Conservation (phyloP, 2,888 invertebrate species). For the Meta bourneti region DNA sequence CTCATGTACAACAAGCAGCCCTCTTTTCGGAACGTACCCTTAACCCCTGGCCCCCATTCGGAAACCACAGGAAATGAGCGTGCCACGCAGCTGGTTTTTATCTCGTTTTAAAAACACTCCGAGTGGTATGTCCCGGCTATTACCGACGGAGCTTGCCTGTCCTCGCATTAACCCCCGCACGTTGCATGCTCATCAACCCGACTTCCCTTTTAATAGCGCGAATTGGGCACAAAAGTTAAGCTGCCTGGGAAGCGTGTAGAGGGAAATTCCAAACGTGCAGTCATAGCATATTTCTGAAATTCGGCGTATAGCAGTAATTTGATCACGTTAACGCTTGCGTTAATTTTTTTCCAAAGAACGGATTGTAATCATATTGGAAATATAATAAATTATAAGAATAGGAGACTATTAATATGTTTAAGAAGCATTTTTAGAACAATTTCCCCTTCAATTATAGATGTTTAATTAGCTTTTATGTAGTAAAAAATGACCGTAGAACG, state of each 20-base stretch:
- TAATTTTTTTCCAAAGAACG: no score
- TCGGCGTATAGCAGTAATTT: no score
- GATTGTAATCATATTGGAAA: no score
- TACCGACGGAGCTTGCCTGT: conserved; percentile 20
- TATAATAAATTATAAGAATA: no score
- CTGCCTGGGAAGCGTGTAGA: neutral
- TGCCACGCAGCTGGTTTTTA: conserved; percentile 57
- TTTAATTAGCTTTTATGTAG: no score
- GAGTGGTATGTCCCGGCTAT: conserved; percentile 44
- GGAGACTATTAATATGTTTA: no score
- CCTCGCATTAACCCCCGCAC: neutral
- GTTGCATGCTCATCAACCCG: neutral
- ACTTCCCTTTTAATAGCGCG: neutral
- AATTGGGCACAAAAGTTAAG: neutral
- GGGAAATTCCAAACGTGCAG: no score
- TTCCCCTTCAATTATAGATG: no score
- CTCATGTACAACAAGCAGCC: conserved; percentile 7
- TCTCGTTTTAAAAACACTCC: conserved; percentile 52
- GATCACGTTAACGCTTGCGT: no score
- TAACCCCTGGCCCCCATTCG: conserved; percentile 52
- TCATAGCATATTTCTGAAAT: no score
- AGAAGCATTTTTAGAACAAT: no score
- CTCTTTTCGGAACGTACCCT: conserved; percentile 38
- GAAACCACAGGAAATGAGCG: conserved; percentile 55
- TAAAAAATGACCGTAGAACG: no score